phyloP scores from a whole-genome alignment of 2,888 invertebrate genomes.

The Glyphotaelius pellucidus region DNA sequence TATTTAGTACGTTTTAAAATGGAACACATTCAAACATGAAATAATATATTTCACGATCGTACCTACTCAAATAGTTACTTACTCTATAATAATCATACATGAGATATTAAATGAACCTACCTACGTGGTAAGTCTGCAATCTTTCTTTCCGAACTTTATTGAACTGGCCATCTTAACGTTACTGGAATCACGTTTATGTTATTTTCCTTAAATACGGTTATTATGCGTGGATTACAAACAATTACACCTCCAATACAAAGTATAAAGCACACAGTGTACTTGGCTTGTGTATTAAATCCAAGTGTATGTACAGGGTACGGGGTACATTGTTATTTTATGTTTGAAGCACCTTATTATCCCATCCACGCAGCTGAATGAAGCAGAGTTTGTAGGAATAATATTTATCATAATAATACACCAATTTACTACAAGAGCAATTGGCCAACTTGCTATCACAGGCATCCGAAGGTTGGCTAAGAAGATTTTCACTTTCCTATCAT shows the following conservation, averaged over 20 bases:
- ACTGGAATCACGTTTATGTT: conserved; percentile 47
- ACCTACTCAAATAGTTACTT: neutral
- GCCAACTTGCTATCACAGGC: conserved; percentile 4
- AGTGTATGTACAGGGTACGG: neutral
- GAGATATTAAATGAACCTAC: neutral
- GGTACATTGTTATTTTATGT: conserved; percentile 48
- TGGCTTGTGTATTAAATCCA: neutral
- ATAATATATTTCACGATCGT: neutral
- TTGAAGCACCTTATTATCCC: conserved; percentile 56
- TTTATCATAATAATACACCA: conserved; percentile 58
- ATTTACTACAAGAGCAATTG: conserved; percentile 35
- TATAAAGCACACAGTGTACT: neutral
- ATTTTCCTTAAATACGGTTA: conserved; percentile 59
- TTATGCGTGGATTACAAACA: conserved; percentile 60
- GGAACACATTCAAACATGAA: neutral
- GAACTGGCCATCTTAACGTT: neutral
- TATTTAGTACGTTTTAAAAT: neutral
- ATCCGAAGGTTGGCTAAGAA: neutral
- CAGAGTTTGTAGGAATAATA: conserved; percentile 57
- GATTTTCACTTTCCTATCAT: neutral
- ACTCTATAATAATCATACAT: neutral
- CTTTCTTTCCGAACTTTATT: neutral
- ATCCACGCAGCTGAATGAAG: conserved; percentile 25
- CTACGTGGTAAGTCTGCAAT: neutral
- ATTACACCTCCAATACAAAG: conserved; percentile 51